Conservation (phyloP, 2,797 vertebrate genomes). For the Coreius guichenoti region DNA sequence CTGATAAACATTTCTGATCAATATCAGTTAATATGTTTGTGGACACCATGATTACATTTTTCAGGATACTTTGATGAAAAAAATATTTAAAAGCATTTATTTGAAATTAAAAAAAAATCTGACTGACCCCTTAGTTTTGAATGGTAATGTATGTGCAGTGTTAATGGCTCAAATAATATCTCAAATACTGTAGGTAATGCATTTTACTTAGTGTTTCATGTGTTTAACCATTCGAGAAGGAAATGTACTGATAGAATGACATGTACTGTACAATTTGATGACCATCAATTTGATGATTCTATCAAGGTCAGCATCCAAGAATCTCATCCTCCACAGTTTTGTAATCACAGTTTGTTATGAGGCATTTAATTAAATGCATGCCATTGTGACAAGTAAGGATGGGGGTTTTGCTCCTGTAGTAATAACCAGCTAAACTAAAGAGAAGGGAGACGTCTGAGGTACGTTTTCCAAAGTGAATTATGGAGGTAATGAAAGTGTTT, state of each 20-base stretch:
- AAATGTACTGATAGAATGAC: not conserved
- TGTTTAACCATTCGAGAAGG: not conserved
- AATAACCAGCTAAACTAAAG: constrained; percentile 60
- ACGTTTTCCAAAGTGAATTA: constrained; percentile 61
- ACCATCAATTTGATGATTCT: no score
- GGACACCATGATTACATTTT: not conserved
- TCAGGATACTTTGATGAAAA: not conserved
- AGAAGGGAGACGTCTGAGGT: constrained; percentile 63
- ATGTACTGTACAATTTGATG: constrained; percentile 21
- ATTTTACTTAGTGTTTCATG: constrained; percentile 5
- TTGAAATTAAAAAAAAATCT: not conserved
- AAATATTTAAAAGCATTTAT: not conserved
- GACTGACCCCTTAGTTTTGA: not conserved
- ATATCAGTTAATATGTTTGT: not conserved
- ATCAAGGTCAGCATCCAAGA: constrained; percentile 42
- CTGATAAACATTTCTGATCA: not conserved
- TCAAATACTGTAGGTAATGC: not conserved
- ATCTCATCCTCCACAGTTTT: constrained; percentile 30
- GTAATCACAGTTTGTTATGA: constrained; percentile 25
- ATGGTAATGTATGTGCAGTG: not conserved
- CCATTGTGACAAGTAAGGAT: constrained; percentile 37
- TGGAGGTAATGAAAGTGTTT: constrained; percentile 63
- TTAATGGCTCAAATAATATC: not conserved
- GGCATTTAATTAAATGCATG: constrained; percentile 40
- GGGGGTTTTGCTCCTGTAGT: constrained; percentile 62